These are phyloP conservation scores for Oryzias curvinotus DNA, from an alignment of 2,113 vertebrate genomes.

Conservation along the genomic window DNA sequence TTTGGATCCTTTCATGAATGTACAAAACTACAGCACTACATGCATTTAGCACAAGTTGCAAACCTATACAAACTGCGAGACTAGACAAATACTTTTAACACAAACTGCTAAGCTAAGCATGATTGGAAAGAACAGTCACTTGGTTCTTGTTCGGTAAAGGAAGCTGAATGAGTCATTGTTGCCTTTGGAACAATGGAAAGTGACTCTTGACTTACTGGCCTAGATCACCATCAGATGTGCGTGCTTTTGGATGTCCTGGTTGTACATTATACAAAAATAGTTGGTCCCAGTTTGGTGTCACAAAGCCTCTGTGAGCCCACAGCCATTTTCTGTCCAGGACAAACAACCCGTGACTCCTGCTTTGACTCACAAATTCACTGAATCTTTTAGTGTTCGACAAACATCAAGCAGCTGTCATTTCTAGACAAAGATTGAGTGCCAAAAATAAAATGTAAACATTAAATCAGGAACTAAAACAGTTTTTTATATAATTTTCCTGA, in stretches of 20 bases:
- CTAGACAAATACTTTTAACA: no score
- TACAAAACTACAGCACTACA: no score
- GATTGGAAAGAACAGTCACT: slow-evolving; percentile 13
- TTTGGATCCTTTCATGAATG: no score
- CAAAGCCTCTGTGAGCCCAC: neutral
- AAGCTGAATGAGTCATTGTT: slow-evolving; percentile 72
- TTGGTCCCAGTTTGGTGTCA: neutral
- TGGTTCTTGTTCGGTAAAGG: slow-evolving; percentile 38
- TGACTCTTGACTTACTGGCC: slow-evolving; percentile 47
- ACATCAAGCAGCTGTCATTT: slow-evolving; percentile 23
- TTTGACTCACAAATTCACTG: slow-evolving; percentile 28
- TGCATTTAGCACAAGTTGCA: no score
- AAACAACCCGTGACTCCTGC: slow-evolving; percentile 33
- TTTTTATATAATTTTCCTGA: no score
- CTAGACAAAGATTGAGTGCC: slow-evolving; percentile 8
- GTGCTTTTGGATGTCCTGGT: neutral
- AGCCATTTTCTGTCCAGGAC: neutral
- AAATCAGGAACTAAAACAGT: neutral
- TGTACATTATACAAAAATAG: neutral
- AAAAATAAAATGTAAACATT: neutral
- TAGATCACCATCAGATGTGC: slow-evolving; percentile 21
- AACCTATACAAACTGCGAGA: no score
- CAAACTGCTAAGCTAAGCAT: no score
- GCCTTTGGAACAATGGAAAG: slow-evolving; percentile 60
- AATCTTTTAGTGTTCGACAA: slow-evolving; percentile 47